phyloP scores from a whole-genome alignment of 2,888 invertebrate genomes.

The Papilio demoleus region DNA sequence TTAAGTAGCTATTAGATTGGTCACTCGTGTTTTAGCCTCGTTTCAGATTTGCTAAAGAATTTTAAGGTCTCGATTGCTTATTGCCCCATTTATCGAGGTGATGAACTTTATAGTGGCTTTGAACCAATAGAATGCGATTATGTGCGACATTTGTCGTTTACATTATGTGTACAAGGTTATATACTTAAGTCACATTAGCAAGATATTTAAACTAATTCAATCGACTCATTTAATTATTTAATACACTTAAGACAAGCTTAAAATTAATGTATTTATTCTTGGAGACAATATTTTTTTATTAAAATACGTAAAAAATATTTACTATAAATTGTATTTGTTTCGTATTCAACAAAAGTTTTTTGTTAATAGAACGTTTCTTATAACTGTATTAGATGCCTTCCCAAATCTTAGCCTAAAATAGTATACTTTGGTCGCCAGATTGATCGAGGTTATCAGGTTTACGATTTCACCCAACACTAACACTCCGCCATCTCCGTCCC shows the following conservation, averaged over 20 bases:
- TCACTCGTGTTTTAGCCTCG: slow-evolving; percentile 39
- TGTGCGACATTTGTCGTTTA: slow-evolving; percentile 67
- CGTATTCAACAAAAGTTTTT: no score
- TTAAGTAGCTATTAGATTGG: slow-evolving; percentile 30
- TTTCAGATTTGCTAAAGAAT: slow-evolving; percentile 54
- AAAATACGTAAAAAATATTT: not conserved
- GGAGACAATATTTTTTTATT: no score
- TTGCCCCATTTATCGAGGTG: slow-evolving; percentile 66
- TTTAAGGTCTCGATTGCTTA: slow-evolving; percentile 53
- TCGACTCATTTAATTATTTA: not conserved
- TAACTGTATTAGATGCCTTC: slow-evolving; percentile 5
- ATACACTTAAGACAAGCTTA: not conserved
- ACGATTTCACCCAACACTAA: slow-evolving; percentile 71
- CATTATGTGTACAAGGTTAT: slow-evolving; percentile 64
- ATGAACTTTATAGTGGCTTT: slow-evolving; percentile 79
- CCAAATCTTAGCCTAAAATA: slow-evolving; percentile 44
- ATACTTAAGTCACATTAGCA: slow-evolving; percentile 52
- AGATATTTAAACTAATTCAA: not conserved
- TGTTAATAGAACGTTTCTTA: not conserved
- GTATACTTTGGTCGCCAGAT: slow-evolving; percentile 53
- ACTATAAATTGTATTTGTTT: no score
- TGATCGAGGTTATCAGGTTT: slow-evolving; percentile 72
- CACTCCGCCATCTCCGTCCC: slow-evolving; percentile 54
- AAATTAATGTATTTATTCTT: not conserved
- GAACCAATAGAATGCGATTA: slow-evolving; percentile 78